These are phyloP conservation scores for Carabus problematicus DNA, from an alignment of 2,888 invertebrate species.

Conservation along the genomic window DNA sequence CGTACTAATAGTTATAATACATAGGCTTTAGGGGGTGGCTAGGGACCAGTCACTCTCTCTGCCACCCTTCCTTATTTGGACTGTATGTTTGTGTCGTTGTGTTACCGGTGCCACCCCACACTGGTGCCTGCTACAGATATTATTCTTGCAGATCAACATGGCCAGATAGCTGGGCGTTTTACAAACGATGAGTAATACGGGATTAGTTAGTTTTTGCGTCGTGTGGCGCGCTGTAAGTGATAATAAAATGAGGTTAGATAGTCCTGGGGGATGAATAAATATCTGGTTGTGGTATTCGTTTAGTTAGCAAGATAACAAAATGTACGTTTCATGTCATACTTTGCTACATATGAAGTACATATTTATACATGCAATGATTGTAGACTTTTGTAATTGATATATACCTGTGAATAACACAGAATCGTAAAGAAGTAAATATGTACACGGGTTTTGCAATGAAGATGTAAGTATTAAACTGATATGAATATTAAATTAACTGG, in stretches of 20 bases:
- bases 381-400: too few relatives aligned
- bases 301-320: too few relatives aligned
- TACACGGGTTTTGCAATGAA: too few relatives aligned
- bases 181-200: conserved; percentile 27
- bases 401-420: too few relatives aligned
- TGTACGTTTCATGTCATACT: too few relatives aligned
- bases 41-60: conserved; percentile 18
- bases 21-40: conserved; percentile 13
- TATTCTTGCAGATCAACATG: conserved; percentile 21
- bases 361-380: too few relatives aligned
- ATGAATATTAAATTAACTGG: too few relatives aligned
- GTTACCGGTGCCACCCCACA: background rate
- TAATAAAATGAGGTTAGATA: conserved; percentile 30
- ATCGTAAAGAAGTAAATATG: too few relatives aligned
- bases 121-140: conserved; percentile 12
- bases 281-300: too few relatives aligned
- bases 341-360: too few relatives aligned
- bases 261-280: background rate
- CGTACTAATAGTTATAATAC: conserved; percentile 43
- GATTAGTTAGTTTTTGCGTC: background rate
- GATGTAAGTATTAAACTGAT: too few relatives aligned
- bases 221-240: conserved; percentile 5
- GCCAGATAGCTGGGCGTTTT: background rate
- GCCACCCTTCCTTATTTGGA: conserved; percentile 9
- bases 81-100: background rate